Base-by-base conservation (phyloP, 1,140 invertebrate genomes). In the Microplitis mediator region DNA sequence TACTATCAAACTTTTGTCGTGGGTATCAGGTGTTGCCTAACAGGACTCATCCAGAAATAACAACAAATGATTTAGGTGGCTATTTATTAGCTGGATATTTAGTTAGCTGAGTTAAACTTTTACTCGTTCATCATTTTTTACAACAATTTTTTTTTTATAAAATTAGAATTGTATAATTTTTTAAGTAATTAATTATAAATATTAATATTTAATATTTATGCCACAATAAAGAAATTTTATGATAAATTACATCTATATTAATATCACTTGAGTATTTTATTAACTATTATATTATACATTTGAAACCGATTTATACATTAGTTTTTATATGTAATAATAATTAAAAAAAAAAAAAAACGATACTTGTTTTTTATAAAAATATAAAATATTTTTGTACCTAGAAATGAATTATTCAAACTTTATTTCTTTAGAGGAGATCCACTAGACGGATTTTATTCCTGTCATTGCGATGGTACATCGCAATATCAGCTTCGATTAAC, bases 21-120 rank as follows among this genome's bases (percentile, higher is more conserved):
- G 91, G 92, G 64, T 97, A 97, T 89, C 97, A 98, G 89, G 92
- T 98, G 52, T 85, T 96, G 66, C 91, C 93, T 0, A 91, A 94
- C 73, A 89, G 95, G 79, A 96, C 95, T 14, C 94, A 96, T 90
- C 95, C 95, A 4, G 90, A 93, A 79, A 92, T 95, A 16, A 90
- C 90, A 73, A 95, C 94, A 89, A 93, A 88, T 79, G 90, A 92
- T 58, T 90, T 87, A 51, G 92, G 94, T 71, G 95, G 95, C 8
- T 96, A 91, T 84, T 80, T 96, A 58, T 84, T 96, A 61, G 90
- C 89, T 65, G 94, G 92, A 60, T 92, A 90, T 77, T 87, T 89
- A 69, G 77, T 91, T 69, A 67, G 23, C 5, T 67, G 50, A 67
- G 45, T 3, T 6, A n/a, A 45, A 3, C 3, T 36, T 50, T 5